Evolutionary conservation across 92 coral and sea anemone species (phyloP), one percentile per base, ranked within the genome.

Genomic region (Heteractis magnifica): DNA sequence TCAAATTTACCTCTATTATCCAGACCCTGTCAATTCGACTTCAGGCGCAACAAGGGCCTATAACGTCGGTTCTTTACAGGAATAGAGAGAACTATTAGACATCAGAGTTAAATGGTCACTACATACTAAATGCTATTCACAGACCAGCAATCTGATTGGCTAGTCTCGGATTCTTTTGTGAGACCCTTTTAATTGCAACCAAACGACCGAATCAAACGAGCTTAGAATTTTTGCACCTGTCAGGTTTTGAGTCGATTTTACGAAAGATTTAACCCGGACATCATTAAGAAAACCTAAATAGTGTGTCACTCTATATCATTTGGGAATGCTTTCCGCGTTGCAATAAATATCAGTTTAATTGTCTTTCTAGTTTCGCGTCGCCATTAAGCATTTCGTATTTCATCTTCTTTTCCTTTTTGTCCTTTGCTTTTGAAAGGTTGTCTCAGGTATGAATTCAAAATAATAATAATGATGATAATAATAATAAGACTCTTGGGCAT

Each of bases 111-210:
- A 20, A 68, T 68, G 73, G 48, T 8, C 16, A 23, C 73, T 68
- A 6, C 70, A 18, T 62, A 16, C 23, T 44, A 13, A 1, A 23
- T 68, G 73, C 23, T 48, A 68, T 68, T 26, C 73, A 68, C 26
- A 68, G 19, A 26, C 10, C 13, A 15, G 18, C 1, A 6, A 26
- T 68, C 49, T 68, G 73, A 68, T 68, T 68, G 73, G 73, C 73
- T 68, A 68, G 4, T 20, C 49, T 20, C 3, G 3, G 44, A 2
- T 34, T 34, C 49, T 68, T 68, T 48, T 6, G 49, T 10, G 50
- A 68, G 73, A 68, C 48, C 73, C 49, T 20, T 68, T 68, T 26
- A 26, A 68, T 68, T 68, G 73, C n/a, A 68, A 68, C 19, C 21
- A 23, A 68, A 53, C 58, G 58, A 53, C 13, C 6, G 4, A 53